phyloP scores from a whole-genome alignment of 2,888 invertebrate species.

The Octodonta nipae region DNA sequence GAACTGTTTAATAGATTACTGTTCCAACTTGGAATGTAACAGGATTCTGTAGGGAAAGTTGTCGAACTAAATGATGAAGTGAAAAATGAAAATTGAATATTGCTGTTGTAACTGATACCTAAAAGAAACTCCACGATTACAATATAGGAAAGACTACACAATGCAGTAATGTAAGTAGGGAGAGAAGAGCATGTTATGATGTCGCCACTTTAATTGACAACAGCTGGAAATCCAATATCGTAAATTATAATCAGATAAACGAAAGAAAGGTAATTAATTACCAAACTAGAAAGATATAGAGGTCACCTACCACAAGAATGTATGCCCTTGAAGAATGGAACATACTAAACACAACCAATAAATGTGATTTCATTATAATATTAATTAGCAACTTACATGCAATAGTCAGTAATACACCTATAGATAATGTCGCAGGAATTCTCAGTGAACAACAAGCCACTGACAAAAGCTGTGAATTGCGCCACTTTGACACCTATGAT shows the following conservation, averaged over 20 bases:
- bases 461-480: constrained; percentile 1
- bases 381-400: not conserved
- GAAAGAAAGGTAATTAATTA: constrained; percentile 1
- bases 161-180: too few relatives aligned
- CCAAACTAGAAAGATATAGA: not conserved
- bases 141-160: too few relatives aligned
- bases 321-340: constrained; percentile 1
- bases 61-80: not conserved
- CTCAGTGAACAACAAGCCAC: not conserved
- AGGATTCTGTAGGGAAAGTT: too few relatives aligned
- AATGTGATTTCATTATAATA: constrained; percentile 1
- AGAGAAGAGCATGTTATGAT: constrained; percentile 1
- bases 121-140: too few relatives aligned
- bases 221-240: not conserved
- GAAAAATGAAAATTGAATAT: too few relatives aligned
- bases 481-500: not conserved
- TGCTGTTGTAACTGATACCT: too few relatives aligned
- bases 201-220: constrained; percentile 1
- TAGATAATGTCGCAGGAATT: constrained; percentile 1
- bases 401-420: not conserved
- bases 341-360: constrained; percentile 1
- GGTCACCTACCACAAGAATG: constrained; percentile 1
- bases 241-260: constrained; percentile 1
- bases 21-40: too few relatives aligned
- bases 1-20: too few relatives aligned